Evolutionary conservation across 2,113 vertebrate species (phyloP).

Genomic region (Charadrius vociferus): DNA sequence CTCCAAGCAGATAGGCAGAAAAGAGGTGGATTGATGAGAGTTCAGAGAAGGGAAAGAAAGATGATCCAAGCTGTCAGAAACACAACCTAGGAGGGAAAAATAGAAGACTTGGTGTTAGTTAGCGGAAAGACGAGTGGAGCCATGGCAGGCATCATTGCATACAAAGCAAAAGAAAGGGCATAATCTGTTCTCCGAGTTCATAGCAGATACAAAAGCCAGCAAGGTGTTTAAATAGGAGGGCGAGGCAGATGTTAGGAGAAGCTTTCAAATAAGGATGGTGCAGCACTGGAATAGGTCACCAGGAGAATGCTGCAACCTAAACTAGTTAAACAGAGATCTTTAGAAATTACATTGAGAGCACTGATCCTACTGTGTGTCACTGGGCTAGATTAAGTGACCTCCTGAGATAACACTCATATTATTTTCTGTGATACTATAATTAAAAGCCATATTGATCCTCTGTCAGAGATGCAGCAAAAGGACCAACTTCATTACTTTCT

Average conservation of each 20-base stretch:
- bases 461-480: not conserved
- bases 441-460: not conserved
- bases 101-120: not conserved
- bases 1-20: not conserved
- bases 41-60: fast-evolving
- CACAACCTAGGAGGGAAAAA: not conserved
- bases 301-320: not conserved
- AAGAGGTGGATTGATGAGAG: not conserved
- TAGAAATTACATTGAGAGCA: not conserved
- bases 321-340: not conserved
- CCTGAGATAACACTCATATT: not conserved
- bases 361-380: not conserved
- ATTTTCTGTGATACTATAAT: not conserved
- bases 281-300: not conserved
- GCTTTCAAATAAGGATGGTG: not conserved
- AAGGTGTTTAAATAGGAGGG: not conserved
- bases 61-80: not conserved
- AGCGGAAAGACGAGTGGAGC: not conserved
- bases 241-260: not conserved
- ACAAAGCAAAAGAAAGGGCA: not conserved
- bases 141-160: not conserved
- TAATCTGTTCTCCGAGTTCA: not conserved
- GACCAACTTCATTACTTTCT: not conserved
- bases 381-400: not conserved
- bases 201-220: not conserved